A percentile compares a stretch with the other conserved stretches of the same genome.
Conservation (phyloP, 1,140 invertebrate species). For the Aleiodes sp. region DNA sequence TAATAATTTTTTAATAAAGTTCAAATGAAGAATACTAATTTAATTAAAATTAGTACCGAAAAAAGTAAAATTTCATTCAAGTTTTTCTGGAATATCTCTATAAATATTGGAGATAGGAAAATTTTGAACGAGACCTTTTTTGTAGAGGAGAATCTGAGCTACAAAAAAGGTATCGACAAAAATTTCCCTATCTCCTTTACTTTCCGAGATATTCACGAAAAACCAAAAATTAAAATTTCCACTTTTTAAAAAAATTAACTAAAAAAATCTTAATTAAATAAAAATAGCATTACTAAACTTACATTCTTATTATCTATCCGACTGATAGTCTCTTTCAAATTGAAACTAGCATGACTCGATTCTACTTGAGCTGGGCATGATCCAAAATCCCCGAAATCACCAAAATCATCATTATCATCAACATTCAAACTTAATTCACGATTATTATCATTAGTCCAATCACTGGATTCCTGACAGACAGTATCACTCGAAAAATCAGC, state of each 20-base stretch:
- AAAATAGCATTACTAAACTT: slow-evolving; percentile 42
- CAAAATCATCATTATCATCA: slow-evolving; percentile 66
- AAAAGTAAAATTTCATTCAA: too few relatives aligned
- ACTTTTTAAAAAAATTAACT: background rate
- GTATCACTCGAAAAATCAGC: slow-evolving; percentile 45
- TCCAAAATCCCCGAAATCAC: slow-evolving; percentile 70
- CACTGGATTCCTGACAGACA: background rate
- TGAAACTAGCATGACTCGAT: slow-evolving; percentile 49
- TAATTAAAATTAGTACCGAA: too few relatives aligned
- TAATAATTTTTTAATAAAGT: too few relatives aligned
- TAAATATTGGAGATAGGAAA: too few relatives aligned
- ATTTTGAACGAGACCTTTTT: too few relatives aligned
- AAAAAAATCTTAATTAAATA: background rate
- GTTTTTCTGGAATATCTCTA: too few relatives aligned
- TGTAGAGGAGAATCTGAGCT: too few relatives aligned
- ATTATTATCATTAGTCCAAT: slow-evolving; percentile 22
- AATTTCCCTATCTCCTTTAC: too few relatives aligned
- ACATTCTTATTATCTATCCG: slow-evolving; percentile 66
- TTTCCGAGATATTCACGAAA: too few relatives aligned
- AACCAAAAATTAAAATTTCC: too few relatives aligned
- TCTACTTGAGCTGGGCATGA: slow-evolving; percentile 47
- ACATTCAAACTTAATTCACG: slow-evolving; percentile 16
- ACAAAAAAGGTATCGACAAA: too few relatives aligned
- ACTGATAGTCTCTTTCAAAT: slow-evolving; percentile 65
- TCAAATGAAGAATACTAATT: too few relatives aligned